Evolutionary conservation across 2,888 invertebrate genomes (phyloP), one percentile per base, ranked within the genome.

Genomic region (Lithophane semibrunnea): DNA sequence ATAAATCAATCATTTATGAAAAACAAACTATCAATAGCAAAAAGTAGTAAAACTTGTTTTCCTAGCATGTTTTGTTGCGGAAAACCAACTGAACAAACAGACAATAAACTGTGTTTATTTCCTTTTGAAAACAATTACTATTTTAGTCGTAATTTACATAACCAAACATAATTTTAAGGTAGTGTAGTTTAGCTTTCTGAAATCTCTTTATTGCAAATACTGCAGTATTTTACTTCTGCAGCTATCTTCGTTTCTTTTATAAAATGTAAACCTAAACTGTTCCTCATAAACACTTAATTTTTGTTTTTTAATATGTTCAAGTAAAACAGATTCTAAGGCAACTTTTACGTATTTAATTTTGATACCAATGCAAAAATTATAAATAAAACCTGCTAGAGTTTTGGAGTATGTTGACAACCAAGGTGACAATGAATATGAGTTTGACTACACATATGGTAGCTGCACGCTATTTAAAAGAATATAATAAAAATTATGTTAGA

Each of bases 71-170:
- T 64, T 13, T 24, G 3, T 5, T 58, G 16, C 47, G 21, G 42
- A 52, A 63, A 63, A 73, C 56, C 64, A 24, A 13, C 63, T 80
- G 77, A 80, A 37, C 58, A 58, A 73, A 78, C 65, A 60, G 12
- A 65, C 8, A 44, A 16, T n/a, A 47, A 73, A 66, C 16, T 60
- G 9, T 65, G n/a, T 56, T 79, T 49, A 42, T 64, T 56, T 63
- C 9, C 58, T 58, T 54, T 73, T 24, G 4, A 52, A 54, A 80
- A 64, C 29, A 29, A 24, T 58, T 63, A 29, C 56, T 58, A 44
- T 64, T 58, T 58, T 16, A 29, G 29, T 21, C 13, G 49, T 37
- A 12, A 69, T 77, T 69, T 79, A 29, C 52, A 61, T 56, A 72
- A n/a, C 9, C 4, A 56, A 61, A 79, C 16, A 79, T 12, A 21